These are phyloP conservation scores for Proctacanthus coquilletti DNA, from an alignment of 1,140 invertebrate species.

Conservation along the genomic window DNA sequence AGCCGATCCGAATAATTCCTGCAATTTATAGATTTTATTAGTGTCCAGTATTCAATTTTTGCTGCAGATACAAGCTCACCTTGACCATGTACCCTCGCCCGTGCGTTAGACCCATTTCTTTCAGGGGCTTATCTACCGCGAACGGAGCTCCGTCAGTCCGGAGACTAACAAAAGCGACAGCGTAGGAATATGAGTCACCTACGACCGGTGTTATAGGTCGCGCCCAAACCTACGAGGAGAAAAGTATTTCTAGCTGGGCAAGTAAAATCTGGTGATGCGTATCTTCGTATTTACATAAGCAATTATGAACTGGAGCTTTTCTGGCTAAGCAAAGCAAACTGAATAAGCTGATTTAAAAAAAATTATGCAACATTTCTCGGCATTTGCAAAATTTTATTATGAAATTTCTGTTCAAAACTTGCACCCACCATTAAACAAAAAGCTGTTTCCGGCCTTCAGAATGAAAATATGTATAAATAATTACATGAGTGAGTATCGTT, in stretches of 20 bases:
- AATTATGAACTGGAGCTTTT: neutral
- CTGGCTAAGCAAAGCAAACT: too few relatives aligned
- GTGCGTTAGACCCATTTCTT: slow-evolving; percentile 33
- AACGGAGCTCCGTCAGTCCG: slow-evolving; percentile 49
- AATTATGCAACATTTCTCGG: too few relatives aligned
- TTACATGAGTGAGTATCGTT: too few relatives aligned
- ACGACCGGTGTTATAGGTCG: slow-evolving; percentile 66
- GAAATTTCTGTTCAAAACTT: too few relatives aligned
- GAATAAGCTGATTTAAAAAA: too few relatives aligned
- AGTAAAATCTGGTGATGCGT: slow-evolving; percentile 1
- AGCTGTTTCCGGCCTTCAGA: too few relatives aligned
- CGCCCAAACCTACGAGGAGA: slow-evolving; percentile 60
- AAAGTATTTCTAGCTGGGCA: slow-evolving; percentile 2
- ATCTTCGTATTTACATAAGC: neutral
- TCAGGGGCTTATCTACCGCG: slow-evolving; percentile 33
- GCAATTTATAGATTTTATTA: slow-evolving; percentile 3
- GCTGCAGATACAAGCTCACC: slow-evolving; percentile 24
- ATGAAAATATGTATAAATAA: too few relatives aligned
- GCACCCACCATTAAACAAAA: too few relatives aligned
- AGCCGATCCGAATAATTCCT: slow-evolving; percentile 15
- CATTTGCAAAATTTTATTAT: too few relatives aligned
- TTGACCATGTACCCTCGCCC: slow-evolving; percentile 30
- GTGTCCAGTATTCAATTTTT: neutral
- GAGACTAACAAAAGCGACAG: slow-evolving; percentile 73
- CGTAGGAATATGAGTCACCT: slow-evolving; percentile 65